Conservation (phyloP, 2,888 invertebrate species). For the Nycteola revayana region DNA sequence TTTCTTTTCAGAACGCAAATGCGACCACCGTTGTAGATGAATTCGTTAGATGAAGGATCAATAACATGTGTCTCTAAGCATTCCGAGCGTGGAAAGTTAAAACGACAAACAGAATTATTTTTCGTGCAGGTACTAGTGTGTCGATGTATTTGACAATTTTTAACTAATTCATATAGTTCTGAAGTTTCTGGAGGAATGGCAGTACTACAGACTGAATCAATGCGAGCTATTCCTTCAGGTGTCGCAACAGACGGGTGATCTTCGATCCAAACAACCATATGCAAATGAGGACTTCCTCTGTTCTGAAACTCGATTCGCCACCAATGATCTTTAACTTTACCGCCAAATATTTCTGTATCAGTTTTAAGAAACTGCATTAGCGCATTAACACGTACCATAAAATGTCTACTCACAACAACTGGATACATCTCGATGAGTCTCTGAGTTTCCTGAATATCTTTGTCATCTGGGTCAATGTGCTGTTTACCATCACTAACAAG, state of each 20-base stretch:
- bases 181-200: slow-evolving; percentile 5
- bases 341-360: slow-evolving; percentile 16
- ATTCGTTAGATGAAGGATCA: slow-evolving; percentile 28
- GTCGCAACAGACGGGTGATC: slow-evolving; percentile 11
- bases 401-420: background rate
- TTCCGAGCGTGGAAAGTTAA: slow-evolving; percentile 16
- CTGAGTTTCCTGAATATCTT: background rate
- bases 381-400: slow-evolving; percentile 2
- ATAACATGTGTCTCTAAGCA: slow-evolving; percentile 14
- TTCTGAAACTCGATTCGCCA: slow-evolving; percentile 25
- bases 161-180: slow-evolving; percentile 13
- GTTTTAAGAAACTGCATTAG: background rate
- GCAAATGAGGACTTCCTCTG: slow-evolving; percentile 22
- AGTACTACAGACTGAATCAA: slow-evolving; percentile 10
- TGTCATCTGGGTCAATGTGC: background rate
- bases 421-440: background rate
- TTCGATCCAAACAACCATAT: slow-evolving; percentile 23
- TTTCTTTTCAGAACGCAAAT: slow-evolving; percentile 3
- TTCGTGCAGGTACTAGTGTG: slow-evolving; percentile 16
- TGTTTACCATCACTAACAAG: background rate
- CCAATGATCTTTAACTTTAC: slow-evolving; percentile 20
- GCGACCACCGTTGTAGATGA: slow-evolving; percentile 1
- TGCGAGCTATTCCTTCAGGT: slow-evolving; percentile 10
- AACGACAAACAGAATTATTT: slow-evolving; percentile 14
- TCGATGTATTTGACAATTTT: slow-evolving; percentile 16